These are phyloP conservation scores for Ernsta delagoae DNA, from an alignment of 2,888 invertebrate genomes.

Conservation along the genomic window DNA sequence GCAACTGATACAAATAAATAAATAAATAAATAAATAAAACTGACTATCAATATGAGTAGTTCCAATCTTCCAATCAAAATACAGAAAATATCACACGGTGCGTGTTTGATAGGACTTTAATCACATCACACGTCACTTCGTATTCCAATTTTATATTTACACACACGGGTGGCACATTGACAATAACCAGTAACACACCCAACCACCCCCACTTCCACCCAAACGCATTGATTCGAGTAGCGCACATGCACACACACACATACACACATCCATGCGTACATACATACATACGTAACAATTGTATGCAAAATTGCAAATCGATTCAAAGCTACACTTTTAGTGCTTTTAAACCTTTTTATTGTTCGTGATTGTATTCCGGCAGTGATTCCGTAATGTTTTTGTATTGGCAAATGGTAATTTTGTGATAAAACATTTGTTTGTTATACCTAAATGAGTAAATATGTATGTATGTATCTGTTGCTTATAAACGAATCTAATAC, in stretches of 20 bases:
- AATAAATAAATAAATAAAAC: no score
- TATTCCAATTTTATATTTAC: not conserved
- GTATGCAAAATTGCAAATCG: slow-evolving; percentile 76
- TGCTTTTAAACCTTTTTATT: slow-evolving; percentile 3
- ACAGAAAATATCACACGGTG: no score
- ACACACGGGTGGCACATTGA: not conserved
- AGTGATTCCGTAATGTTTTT: no score
- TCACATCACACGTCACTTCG: not conserved
- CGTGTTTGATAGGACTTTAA: not conserved
- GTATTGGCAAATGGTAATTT: no score
- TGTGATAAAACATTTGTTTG: no score
- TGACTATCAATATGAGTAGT: no score
- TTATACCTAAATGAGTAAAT: not conserved
- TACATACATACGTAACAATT: slow-evolving; percentile 31
- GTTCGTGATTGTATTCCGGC: not conserved
- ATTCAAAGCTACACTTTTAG: slow-evolving; percentile 38
- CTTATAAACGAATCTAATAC: not conserved
- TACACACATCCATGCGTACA: not conserved
- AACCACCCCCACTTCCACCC: not conserved
- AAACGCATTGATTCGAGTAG: not conserved
- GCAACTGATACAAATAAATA: no score
- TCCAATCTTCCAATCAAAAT: no score
- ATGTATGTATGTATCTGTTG: no score
- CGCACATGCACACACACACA: not conserved
- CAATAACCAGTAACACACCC: not conserved